Evolutionary conservation across 2,888 invertebrate species (phyloP).

Genomic region (Phytoseiulus persimilis): DNA sequence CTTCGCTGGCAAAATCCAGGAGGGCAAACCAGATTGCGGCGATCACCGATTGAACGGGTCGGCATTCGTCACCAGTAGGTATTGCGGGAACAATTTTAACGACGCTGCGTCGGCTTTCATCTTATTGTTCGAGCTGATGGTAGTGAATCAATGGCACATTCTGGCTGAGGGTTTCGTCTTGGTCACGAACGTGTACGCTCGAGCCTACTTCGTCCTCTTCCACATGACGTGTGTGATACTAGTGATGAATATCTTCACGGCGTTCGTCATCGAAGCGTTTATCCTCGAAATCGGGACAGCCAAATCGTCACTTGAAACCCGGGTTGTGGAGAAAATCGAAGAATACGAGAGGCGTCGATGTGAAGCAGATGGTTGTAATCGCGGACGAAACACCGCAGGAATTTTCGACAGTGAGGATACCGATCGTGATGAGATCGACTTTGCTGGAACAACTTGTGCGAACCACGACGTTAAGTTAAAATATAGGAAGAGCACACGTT

Average conservation of each 20-base stretch:
- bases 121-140: constrained; percentile 53
- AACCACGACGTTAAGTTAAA: constrained; percentile 21
- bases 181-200: constrained; percentile 49
- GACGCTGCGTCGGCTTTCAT: constrained; percentile 51
- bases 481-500: constrained; percentile 22
- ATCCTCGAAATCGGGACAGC: constrained; percentile 49
- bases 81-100: constrained; percentile 54
- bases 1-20: constrained; percentile 49
- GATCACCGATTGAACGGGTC: constrained; percentile 48
- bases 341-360: constrained; percentile 18
- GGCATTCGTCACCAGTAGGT: constrained; percentile 50
- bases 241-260: constrained; percentile 54
- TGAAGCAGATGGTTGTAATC: not conserved
- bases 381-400: not conserved
- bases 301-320: not conserved
- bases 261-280: constrained; percentile 54
- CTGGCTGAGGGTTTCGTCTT: constrained; percentile 51
- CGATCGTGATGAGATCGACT: constrained; percentile 26
- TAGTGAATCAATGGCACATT: constrained; percentile 56
- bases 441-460: not conserved
- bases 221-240: constrained; percentile 52
- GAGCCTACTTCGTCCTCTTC: constrained; percentile 52
- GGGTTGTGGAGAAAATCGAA: constrained; percentile 34
- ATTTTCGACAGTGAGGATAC: constrained; percentile 35
- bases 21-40: constrained; percentile 45